Conservation (phyloP, 2,888 invertebrate genomes). For the Peribatodes rhomboidaria region DNA sequence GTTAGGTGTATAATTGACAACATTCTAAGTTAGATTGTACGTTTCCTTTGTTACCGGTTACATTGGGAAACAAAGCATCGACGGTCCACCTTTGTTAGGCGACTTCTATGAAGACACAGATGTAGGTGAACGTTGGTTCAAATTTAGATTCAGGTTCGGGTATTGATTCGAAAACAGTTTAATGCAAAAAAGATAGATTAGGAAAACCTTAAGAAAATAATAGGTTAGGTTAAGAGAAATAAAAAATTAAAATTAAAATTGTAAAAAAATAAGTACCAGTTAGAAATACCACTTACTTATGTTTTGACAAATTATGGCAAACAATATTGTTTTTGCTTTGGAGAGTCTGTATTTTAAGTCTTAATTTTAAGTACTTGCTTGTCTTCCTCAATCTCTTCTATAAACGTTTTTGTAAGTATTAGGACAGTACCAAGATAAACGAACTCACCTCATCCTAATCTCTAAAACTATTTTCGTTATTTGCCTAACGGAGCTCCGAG, state of each 20-base stretch:
- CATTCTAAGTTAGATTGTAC: not conserved
- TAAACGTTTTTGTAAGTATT: constrained; percentile 8
- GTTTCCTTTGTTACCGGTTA: constrained; percentile 27
- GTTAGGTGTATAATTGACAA: constrained; percentile 11
- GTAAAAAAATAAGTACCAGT: too few relatives aligned
- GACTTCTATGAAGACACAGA: not conserved
- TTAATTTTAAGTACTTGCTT: too few relatives aligned
- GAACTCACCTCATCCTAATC: constrained; percentile 41
- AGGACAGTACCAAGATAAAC: constrained; percentile 19
- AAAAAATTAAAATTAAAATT: too few relatives aligned
- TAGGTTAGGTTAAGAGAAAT: too few relatives aligned
- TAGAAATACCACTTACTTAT: too few relatives aligned
- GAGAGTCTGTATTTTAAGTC: too few relatives aligned
- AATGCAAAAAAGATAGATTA: too few relatives aligned
- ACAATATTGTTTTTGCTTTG: too few relatives aligned
- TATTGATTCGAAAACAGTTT: too few relatives aligned
- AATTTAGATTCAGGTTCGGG: not conserved
- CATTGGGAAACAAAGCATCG: constrained; percentile 10
- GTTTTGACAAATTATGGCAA: not conserved
- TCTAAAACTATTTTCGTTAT: constrained; percentile 58
- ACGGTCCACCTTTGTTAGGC: constrained; percentile 10
- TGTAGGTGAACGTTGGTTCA: not conserved
- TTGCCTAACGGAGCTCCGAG: constrained; percentile 66
- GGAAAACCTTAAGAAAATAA: too few relatives aligned
- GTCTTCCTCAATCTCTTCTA: too few relatives aligned